A percentile compares a stretch with the other conserved stretches of the same genome.
phyloP scores from a whole-genome alignment of 2,113 vertebrate genomes.

The Tonatia bakeri region DNA sequence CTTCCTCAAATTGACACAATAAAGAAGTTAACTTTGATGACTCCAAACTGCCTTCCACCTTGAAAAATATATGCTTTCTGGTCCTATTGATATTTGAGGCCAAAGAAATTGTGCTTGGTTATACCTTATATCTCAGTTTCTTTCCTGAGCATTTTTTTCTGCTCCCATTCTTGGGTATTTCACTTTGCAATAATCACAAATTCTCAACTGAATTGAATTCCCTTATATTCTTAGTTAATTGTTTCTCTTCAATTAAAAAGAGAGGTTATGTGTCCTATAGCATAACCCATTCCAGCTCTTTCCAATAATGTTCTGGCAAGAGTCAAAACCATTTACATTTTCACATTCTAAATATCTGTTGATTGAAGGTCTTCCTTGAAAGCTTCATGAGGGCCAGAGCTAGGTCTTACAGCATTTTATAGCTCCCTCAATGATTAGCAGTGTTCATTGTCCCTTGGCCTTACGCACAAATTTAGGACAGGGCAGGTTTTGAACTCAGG shows the following conservation, averaged over 20 bases:
- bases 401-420: neutral
- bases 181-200: neutral
- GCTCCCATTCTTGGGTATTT: neutral
- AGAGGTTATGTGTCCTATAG: neutral
- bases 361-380: neutral
- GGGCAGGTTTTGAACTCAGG: neutral
- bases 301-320: neutral
- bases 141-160: neutral
- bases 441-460: neutral
- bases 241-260: neutral
- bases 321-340: neutral
- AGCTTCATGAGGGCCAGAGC: neutral
- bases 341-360: neutral
- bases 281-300: neutral
- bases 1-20: neutral
- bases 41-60: neutral
- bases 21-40: neutral
- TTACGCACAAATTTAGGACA: neutral
- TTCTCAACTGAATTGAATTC: neutral
- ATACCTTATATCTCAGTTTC: neutral
- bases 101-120: neutral
- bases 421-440: neutral
- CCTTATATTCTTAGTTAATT: neutral
- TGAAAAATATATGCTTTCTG: neutral
- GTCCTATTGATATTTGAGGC: neutral